Evolutionary conservation across 1,140 invertebrate species (phyloP), one percentile per base, ranked within the genome.

Genomic region (Dreissena polymorpha): DNA sequence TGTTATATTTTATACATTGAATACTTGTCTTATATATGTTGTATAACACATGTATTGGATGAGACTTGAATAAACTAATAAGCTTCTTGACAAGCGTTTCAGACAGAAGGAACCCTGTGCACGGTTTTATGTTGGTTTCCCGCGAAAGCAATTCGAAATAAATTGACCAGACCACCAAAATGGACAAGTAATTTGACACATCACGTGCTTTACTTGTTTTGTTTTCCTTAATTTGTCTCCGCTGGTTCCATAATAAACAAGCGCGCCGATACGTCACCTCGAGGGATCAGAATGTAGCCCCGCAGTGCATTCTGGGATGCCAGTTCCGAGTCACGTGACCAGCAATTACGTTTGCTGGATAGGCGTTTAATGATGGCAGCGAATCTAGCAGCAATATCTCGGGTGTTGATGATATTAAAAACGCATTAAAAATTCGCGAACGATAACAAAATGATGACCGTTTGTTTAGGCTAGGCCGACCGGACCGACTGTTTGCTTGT

Each of bases 191-290:
- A 23, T 60, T n/a, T 60, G 57, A 60, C 57, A 60, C 21, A 23
- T 18, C 57, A 60, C 21, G 57, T 60, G 57, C 57, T 18, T 23
- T 60, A 60, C 57, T 60, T 60, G 57, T 60, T 60, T 23, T 50
- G 21, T 68, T 50, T 21, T 68, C n/a, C 29, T 77, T 67, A 68
- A 77, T 67, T 77, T 72, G 63, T 53, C 63, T 70, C 57, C 69
- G 70, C 68, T 73, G 78, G 23, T 72, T 72, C 39, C 21, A 81
- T 53, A 81, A 81, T 63, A 81, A 72, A 81, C 78, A 73, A 63
- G 29, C 2, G 16, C 16, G 13, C n/a, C 39, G 8, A 10, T 53
- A 50, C 25, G 29, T 21, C 50, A 49, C 53, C 78, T 70, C 60
- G 69, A 23, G 69, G 70, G 70, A 72, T 49, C 27, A 16, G 18